These are phyloP conservation scores for Priocnemis perturbator DNA, from an alignment of 2,888 invertebrate genomes.

Conservation along the genomic window DNA sequence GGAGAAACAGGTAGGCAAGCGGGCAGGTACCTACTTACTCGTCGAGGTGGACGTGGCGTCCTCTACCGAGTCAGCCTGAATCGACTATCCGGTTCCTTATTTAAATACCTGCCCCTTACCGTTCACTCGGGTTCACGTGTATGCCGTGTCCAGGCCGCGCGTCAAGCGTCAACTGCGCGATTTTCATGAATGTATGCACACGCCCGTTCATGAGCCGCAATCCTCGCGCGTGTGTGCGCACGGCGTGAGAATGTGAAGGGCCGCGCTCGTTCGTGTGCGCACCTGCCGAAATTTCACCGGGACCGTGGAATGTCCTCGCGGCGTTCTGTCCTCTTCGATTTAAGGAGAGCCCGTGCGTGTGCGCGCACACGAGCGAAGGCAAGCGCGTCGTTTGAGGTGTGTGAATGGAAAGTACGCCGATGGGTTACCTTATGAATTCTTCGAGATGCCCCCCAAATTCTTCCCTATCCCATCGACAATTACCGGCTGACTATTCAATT, in stretches of 20 bases:
- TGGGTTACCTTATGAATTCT: conserved; percentile 1
- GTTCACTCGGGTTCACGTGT: conserved; percentile 52
- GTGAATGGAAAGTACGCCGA: conserved; percentile 33
- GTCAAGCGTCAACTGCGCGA: neutral
- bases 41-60: conserved; percentile 63
- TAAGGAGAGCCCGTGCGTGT: neutral
- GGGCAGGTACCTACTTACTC: conserved; percentile 37
- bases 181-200: neutral
- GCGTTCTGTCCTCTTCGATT: conserved; percentile 11
- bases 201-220: conserved; percentile 6
- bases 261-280: conserved; percentile 23
- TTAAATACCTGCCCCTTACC: conserved; percentile 68
- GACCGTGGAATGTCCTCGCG: conserved; percentile 13
- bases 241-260: neutral
- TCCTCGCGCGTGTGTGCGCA: conserved; percentile 7
- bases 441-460: neutral
- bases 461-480: conserved; percentile 6
- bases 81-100: conserved; percentile 66
- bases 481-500: neutral
- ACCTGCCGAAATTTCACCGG: conserved; percentile 57
- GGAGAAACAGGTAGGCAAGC: conserved; percentile 14
- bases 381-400: conserved; percentile 5
- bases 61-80: conserved; percentile 62
- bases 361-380: neutral
- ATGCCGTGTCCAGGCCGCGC: conserved; percentile 17